Percentiles rank a stretch among this genome's conserved stretches.
phyloP scores from a whole-genome alignment of 1,140 invertebrate genomes.

The Microvelia longipes region DNA sequence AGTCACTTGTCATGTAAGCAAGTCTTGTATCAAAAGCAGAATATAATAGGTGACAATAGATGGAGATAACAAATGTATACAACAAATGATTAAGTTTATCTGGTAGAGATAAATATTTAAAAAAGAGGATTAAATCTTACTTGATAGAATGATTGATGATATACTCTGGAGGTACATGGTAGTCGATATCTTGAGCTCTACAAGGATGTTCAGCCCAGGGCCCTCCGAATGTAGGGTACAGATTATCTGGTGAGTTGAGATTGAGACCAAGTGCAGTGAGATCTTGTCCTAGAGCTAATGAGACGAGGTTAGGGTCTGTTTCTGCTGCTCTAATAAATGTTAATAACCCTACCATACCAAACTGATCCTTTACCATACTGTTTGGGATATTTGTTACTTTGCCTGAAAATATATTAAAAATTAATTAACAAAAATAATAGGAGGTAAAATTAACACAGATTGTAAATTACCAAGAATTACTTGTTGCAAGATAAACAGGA shows the following conservation, averaged over 20 bases:
- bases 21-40: too few species aligned
- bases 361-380: conserved; percentile 98
- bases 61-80: too few species aligned
- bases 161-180: conserved; percentile 96
- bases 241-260: conserved; percentile 90
- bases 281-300: conserved; percentile 89
- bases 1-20: too few species aligned
- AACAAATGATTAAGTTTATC: too few species aligned
- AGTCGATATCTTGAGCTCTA: conserved; percentile 96
- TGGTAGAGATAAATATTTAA: too few species aligned
- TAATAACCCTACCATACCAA: conserved; percentile 93
- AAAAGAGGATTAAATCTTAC: too few species aligned
- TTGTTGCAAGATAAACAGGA: too few species aligned
- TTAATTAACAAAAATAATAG: conserved; percentile 8
- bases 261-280: conserved; percentile 92
- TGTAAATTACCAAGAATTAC: neutral
- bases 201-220: conserved; percentile 96
- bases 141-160: conserved; percentile 81
- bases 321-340: conserved; percentile 95
- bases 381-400: conserved; percentile 94
- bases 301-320: conserved; percentile 87
- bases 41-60: too few species aligned
- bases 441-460: neutral
- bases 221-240: conserved; percentile 93
- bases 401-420: conserved; percentile 38